Percentiles rank a stretch among this genome's conserved stretches.
Conservation (phyloP, 1,140 invertebrate species). For the Homarus americanus region DNA sequence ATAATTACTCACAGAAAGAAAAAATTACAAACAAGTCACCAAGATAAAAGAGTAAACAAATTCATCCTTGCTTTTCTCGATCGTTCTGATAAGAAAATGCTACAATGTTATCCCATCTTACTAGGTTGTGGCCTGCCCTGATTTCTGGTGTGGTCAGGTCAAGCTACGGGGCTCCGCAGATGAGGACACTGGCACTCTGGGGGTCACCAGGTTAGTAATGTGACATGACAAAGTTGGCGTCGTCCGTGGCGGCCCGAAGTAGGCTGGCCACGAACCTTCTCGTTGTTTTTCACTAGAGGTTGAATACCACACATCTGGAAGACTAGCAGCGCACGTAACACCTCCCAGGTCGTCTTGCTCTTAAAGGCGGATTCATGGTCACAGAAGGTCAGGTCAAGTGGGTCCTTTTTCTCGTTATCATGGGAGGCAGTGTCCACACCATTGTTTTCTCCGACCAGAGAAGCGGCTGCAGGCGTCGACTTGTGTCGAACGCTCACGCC, state of each 20-base stretch:
- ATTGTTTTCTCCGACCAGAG: conserved; percentile 58
- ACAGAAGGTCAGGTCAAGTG: conserved; percentile 89
- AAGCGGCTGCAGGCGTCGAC: conserved; percentile 70
- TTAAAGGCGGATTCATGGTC: conserved; percentile 80
- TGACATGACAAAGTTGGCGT: conserved; percentile 54
- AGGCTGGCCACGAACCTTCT: conserved; percentile 85
- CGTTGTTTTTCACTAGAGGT: conserved; percentile 95
- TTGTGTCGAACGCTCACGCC: conserved; percentile 52
- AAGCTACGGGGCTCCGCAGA: conserved; percentile 40
- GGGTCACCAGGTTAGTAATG: conserved; percentile 47
- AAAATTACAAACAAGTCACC: neutral
- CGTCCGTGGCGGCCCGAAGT: neutral
- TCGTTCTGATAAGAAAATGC: conserved; percentile 15
- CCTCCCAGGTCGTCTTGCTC: conserved; percentile 96
- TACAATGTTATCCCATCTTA: conserved; percentile 52
- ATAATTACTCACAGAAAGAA: no score
- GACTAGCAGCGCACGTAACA: conserved; percentile 94
- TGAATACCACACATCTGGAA: conserved; percentile 95
- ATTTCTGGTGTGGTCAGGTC: conserved; percentile 41
- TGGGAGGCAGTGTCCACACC: conserved; percentile 39
- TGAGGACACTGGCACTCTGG: conserved; percentile 27
- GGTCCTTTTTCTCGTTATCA: conserved; percentile 80
- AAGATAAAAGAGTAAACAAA: conserved; percentile 40
- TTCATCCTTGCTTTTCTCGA: conserved; percentile 51
- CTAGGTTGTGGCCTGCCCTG: conserved; percentile 58